phyloP scores from a whole-genome alignment of 2,888 invertebrate species.

The Agriopis aurantiaria region DNA sequence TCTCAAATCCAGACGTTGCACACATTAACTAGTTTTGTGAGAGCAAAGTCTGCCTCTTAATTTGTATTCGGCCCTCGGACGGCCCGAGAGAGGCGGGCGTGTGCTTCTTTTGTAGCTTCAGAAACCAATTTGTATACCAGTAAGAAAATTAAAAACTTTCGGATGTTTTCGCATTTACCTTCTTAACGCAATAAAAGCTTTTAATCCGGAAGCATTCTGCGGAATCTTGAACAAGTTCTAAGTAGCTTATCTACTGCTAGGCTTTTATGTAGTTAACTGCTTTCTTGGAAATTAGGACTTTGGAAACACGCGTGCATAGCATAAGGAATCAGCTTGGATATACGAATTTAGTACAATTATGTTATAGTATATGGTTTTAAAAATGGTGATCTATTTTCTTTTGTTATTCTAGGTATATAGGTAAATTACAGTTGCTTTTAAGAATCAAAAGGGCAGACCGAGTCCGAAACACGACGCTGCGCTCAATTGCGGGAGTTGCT shows the following conservation, averaged over 20 bases:
- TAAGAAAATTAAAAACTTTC: conserved; percentile 80
- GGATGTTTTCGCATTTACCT: conserved; percentile 66
- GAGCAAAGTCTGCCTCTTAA: conserved; percentile 75
- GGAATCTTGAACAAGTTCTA: conserved; percentile 38
- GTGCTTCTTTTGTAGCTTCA: conserved; percentile 79
- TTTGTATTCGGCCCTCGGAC: conserved; percentile 79
- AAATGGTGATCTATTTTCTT: neutral
- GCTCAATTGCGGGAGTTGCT: too few species aligned
- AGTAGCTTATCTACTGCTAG: conserved; percentile 26
- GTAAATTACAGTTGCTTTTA: too few species aligned
- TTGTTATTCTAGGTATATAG: neutral
- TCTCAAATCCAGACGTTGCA: conserved; percentile 72
- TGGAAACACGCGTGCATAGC: conserved; percentile 4
- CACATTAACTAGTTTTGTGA: conserved; percentile 76
- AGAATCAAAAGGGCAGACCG: too few species aligned
- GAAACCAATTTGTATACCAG: conserved; percentile 82
- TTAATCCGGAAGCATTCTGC: conserved; percentile 48
- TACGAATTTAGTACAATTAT: neutral
- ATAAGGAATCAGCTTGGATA: neutral
- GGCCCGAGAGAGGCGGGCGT: conserved; percentile 66
- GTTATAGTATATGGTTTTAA: neutral
- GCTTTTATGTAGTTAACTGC: conserved; percentile 13
- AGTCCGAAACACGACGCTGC: too few species aligned
- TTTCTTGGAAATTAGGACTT: conserved; percentile 10
- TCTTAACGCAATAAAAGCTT: conserved; percentile 64